Conservation (phyloP, 2,797 vertebrate genomes). For the Rachycentron canadum region DNA sequence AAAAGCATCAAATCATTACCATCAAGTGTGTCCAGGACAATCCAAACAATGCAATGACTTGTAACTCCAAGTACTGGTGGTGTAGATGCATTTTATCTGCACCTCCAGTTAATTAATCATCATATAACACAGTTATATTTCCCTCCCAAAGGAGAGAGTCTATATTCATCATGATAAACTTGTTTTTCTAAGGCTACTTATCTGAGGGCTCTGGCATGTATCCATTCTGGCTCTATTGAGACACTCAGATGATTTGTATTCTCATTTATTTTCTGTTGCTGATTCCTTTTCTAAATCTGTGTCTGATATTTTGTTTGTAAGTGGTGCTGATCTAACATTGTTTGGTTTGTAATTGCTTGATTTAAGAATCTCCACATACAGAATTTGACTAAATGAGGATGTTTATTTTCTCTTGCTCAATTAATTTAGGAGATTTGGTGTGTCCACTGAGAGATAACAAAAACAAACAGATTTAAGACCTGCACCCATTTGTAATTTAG, state of each 20-base stretch:
- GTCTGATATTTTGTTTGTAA: conserved; percentile 25
- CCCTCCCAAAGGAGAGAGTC: background rate
- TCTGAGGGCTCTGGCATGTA: conserved; percentile 34
- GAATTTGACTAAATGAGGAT: background rate
- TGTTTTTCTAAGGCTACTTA: conserved; percentile 4
- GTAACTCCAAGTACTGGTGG: background rate
- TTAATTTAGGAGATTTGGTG: conserved; percentile 14
- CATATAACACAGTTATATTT: background rate
- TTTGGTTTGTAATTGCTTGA: conserved; percentile 31
- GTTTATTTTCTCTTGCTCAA: conserved; percentile 3
- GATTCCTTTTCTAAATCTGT: conserved; percentile 47
- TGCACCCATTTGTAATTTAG: background rate
- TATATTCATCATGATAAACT: conserved; percentile 1
- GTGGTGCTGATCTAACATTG: background rate
- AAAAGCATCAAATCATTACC: background rate
- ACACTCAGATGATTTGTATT: conserved; percentile 29
- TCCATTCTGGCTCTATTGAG: conserved; percentile 24
- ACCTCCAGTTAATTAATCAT: background rate
- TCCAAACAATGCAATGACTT: background rate
- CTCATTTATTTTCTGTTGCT: conserved; percentile 40
- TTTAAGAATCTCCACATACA: background rate
- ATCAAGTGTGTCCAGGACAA: background rate
- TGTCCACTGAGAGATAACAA: conserved; percentile 4
- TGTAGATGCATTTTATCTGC: no score
- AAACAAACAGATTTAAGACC: conserved; percentile 14